Evolutionary conservation across 2,113 vertebrate genomes (phyloP), one percentile per base, ranked within the genome.

Genomic region (Thunnus maccoyii): DNA sequence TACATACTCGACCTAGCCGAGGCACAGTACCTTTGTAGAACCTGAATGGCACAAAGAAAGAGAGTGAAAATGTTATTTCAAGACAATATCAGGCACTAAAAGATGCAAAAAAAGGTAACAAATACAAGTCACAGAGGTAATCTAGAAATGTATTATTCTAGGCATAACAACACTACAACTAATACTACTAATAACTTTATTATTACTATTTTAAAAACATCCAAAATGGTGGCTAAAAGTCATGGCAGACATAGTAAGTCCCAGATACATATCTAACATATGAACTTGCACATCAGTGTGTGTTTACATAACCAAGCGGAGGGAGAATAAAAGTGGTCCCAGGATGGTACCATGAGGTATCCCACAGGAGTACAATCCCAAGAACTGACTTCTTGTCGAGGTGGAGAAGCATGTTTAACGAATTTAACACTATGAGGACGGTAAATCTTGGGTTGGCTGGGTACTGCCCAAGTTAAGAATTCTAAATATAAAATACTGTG

Each of bases 1-100:
- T 87, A 80, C 98, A 99, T 71, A 99, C 98, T 0, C 98, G 96
- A 56, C 97, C 97, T 80, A 99, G 90, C 56, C 98, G 97, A 61
- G 98, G 98, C 3, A 99, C 81, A 0, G 98, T 99, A 18, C 98
- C 98, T 90, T 99, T 99, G 95, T 97, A 99, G 92, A 99, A 99
- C 87, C 98, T 99, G 86, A 2, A 44, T 1, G 17, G 52, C 20
- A 71, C 7, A 63, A 48, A 80, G 0, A 3, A 13, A 51, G n/a
- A 52, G 30, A 27, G n/a, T 17, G 16, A 47, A 57, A 8, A 50
- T 41, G 18, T 1, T 36, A 22, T 22, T 22, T 22, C 22, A 22
- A 22, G 22, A 22, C 22, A 22, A 22, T 22, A 22, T 22, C 20
- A 32, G 30, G 13, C 55, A 5, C n/a, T 52, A 20, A 17, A 30